Percentiles rank a stretch among this genome's conserved stretches.
Evolutionary conservation across 2,888 invertebrate genomes (phyloP).

Genomic region (Drepanosiphum platanoidis): DNA sequence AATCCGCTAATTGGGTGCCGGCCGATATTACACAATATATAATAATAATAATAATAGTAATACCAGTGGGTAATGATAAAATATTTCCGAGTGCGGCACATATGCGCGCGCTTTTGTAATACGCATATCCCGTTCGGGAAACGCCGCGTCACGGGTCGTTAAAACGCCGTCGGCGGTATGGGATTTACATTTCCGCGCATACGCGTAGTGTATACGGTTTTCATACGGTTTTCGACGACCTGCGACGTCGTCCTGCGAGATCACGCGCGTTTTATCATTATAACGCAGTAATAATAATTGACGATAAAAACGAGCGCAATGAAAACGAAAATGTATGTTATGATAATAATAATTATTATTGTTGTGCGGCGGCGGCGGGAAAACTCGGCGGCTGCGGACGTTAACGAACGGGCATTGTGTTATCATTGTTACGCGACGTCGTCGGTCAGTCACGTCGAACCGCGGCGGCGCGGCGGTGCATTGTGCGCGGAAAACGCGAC

Average conservation of each 20-base stretch:
- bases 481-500: no score
- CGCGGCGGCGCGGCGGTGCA: no score
- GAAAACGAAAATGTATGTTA: neutral
- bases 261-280: no score
- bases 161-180: conserved; percentile 10
- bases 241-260: no score
- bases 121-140: neutral
- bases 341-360: conserved; percentile 15
- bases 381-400: neutral
- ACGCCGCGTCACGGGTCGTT: conserved; percentile 16
- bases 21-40: conserved; percentile 1
- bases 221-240: neutral
- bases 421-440: no score
- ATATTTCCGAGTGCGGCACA: neutral
- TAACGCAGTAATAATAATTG: neutral
- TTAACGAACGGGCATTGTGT: conserved; percentile 50
- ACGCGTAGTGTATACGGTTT: no score
- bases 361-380: neutral
- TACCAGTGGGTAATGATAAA: no score
- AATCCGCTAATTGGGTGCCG: conserved; percentile 57
- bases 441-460: no score
- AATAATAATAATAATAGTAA: no score
- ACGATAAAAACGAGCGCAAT: neutral
- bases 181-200: neutral
- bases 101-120: neutral